Base-by-base conservation (phyloP, 2,797 vertebrate species). In the Anableps anableps region DNA sequence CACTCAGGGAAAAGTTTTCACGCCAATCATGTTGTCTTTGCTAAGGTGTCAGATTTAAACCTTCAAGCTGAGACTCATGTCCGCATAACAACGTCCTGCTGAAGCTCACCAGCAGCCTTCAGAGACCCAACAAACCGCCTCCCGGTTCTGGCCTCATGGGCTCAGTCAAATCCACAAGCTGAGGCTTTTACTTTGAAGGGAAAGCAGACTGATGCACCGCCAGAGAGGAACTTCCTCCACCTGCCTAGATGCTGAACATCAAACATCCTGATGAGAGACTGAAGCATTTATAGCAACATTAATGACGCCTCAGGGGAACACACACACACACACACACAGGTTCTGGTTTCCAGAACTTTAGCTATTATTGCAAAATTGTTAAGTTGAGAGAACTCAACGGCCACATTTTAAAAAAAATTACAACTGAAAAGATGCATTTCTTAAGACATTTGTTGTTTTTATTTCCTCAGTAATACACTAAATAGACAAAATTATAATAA, bases 171-270 rank as follows among this genome's bases (percentile, higher is more conserved):
- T 11, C 1, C 16, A 1, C 55, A 76, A 66, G 43, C 55, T 60
- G 23, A 62, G 64, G 31, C 80, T 84, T 85, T 88, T 83, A 83
- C 73, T 89, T 86, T 87, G 89, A 86, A 88, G 66, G 86, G 26
- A 19, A 0, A 62, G 29, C 2, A 60, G 55, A 75, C 10, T 84
- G 82, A 71, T 60, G 66, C 11, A 70, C 60, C 70, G 81, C 75
- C 66, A 79, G 75, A 78, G 72, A 88, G 77, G 80, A 79, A 81
- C 74, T 82, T 85, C 84, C 88, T 86, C 55, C 64, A 81, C 82
- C 83, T 88, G 50, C 78, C 72, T 70, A 50, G 55, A 82, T n/a
- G 36, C 62, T 14, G 29, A 81, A 88, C 78, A 84, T 87, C 85
- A 87, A 84, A 88, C 48, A 60, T 29, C 45, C 19, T 48, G 51